Percentiles rank a stretch among this genome's conserved stretches.
These are phyloP conservation scores for Plagodis dolabraria DNA, from an alignment of 2,888 invertebrate species.

Conservation along the genomic window DNA sequence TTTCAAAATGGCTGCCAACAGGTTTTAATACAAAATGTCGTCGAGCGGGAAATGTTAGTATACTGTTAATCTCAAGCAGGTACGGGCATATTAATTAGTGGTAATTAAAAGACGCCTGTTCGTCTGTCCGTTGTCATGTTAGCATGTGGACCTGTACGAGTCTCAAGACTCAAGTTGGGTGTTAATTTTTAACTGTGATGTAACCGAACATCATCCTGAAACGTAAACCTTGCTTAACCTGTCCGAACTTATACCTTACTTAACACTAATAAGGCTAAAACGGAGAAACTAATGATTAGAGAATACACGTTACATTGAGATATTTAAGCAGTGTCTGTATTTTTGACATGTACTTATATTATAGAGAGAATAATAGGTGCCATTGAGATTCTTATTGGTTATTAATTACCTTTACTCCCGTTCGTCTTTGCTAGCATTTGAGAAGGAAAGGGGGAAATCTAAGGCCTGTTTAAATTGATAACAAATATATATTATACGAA, in stretches of 20 bases:
- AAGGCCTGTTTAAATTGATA: too few relatives aligned
- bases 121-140: conserved; percentile 10
- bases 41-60: conserved; percentile 20
- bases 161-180: not conserved
- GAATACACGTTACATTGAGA: too few relatives aligned
- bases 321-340: too few relatives aligned
- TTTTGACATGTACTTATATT: too few relatives aligned
- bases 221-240: not conserved
- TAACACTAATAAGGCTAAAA: too few relatives aligned
- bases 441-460: too few relatives aligned
- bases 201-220: not conserved
- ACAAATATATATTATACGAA: too few relatives aligned
- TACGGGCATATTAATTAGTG: conserved; percentile 6
- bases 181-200: not conserved
- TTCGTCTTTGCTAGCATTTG: too few relatives aligned
- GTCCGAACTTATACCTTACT: not conserved
- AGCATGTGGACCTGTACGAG: not conserved
- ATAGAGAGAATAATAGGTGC: too few relatives aligned
- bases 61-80: not conserved
- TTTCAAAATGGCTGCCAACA: conserved; percentile 26
- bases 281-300: too few relatives aligned
- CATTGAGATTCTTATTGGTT: too few relatives aligned
- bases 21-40: conserved; percentile 23
- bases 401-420: too few relatives aligned
- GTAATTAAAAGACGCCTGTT: conserved; percentile 19